phyloP scores from a whole-genome alignment of 2,888 invertebrate genomes.

The Leistus spinibarbis region DNA sequence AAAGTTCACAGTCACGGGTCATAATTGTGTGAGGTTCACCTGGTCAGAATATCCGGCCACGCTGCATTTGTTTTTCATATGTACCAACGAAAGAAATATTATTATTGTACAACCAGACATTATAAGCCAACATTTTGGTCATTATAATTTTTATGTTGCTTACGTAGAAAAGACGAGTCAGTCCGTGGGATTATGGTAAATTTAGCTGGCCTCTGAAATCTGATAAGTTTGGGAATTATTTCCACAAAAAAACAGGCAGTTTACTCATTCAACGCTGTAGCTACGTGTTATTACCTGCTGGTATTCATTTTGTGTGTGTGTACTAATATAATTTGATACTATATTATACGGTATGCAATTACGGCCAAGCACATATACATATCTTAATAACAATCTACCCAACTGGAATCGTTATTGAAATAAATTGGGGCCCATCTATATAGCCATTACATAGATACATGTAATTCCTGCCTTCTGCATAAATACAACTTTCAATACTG shows the following conservation, averaged over 20 bases:
- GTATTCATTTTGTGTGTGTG: too few relatives aligned
- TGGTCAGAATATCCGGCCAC: conserved; percentile 27
- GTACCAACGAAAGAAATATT: background rate
- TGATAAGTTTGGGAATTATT: conserved; percentile 30
- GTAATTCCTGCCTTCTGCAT: too few relatives aligned
- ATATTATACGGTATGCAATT: background rate
- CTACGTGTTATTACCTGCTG: background rate
- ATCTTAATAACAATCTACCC: background rate
- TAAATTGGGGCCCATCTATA: background rate
- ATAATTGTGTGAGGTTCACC: conserved; percentile 35
- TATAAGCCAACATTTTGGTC: conserved; percentile 7
- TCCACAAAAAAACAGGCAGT: background rate
- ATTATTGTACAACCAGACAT: background rate
- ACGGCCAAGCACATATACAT: background rate
- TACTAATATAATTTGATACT: background rate
- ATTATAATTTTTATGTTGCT: conserved; percentile 7
- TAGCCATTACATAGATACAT: too few relatives aligned
- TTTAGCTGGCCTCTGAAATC: conserved; percentile 19
- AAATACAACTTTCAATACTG: too few relatives aligned
- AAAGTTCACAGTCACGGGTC: conserved; percentile 37
- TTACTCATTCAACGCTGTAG: background rate
- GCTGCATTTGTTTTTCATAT: conserved; percentile 7
- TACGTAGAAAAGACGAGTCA: conserved; percentile 11
- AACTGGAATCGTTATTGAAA: background rate
- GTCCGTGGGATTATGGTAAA: conserved; percentile 21